Percentiles rank a stretch among this genome's conserved stretches.
Evolutionary conservation across 2,797 vertebrate species (phyloP).

Genomic region (Carapus acus): DNA sequence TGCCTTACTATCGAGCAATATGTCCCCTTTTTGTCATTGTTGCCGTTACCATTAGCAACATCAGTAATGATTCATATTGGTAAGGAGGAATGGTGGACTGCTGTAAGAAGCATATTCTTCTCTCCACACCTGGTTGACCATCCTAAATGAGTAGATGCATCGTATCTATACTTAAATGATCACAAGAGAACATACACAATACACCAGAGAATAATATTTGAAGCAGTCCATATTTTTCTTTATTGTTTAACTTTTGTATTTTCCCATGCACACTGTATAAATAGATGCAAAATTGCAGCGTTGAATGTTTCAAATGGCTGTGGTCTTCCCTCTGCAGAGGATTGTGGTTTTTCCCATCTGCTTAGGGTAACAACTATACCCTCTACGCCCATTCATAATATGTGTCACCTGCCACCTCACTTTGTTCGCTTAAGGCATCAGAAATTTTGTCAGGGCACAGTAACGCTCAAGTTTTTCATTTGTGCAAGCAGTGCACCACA

Average conservation of each 20-base stretch:
- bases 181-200: too few relatives aligned
- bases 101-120: slow-evolving; percentile 15
- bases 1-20: slow-evolving; percentile 52
- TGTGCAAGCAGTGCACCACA: not conserved
- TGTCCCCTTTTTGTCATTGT: slow-evolving; percentile 51
- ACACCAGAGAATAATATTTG: slow-evolving; percentile 1
- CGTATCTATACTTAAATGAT: too few relatives aligned
- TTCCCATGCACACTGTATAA: slow-evolving; percentile 31
- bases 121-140: too few relatives aligned
- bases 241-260: slow-evolving; percentile 41
- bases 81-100: slow-evolving; percentile 27
- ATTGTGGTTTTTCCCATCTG: slow-evolving; percentile 36
- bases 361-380: slow-evolving; percentile 10
- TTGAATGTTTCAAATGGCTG: slow-evolving; percentile 58
- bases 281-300: slow-evolving; percentile 59
- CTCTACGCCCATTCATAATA: slow-evolving; percentile 14
- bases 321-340: slow-evolving; percentile 33
- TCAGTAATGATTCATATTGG: slow-evolving; percentile 50
- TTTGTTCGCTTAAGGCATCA: not conserved
- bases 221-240: slow-evolving; percentile 4
- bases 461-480: slow-evolving; percentile 1
- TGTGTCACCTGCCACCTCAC: slow-evolving; percentile 7
- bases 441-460: too few relatives aligned
- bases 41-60: slow-evolving; percentile 31
- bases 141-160: too few relatives aligned